Evolutionary conservation across 2,113 vertebrate species (phyloP).

Genomic region (Hydrolagus affinis): DNA sequence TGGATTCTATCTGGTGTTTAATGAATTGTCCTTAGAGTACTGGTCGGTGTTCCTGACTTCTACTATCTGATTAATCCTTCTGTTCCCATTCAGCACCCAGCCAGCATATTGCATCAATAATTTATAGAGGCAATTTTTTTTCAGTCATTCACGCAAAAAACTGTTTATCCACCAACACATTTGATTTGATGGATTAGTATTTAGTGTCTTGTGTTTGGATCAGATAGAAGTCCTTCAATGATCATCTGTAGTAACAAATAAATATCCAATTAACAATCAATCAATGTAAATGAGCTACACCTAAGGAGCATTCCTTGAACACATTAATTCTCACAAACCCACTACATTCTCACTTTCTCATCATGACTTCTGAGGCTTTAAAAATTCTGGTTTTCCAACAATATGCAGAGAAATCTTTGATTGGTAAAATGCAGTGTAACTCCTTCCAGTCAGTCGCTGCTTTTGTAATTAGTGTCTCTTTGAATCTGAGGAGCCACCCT

Average conservation of each 20-base stretch:
- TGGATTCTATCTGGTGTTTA: background rate
- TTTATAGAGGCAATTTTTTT: background rate
- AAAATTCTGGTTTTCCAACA: background rate
- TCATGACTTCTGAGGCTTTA: background rate
- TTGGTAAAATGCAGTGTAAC: background rate
- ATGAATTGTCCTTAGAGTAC: background rate
- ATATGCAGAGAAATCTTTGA: background rate
- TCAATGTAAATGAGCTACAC: too few relatives aligned
- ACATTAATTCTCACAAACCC: background rate
- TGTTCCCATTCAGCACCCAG: too few relatives aligned
- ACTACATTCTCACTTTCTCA: background rate
- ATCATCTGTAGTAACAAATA: background rate
- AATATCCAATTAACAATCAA: background rate
- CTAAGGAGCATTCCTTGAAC: background rate
- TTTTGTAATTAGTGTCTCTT: background rate
- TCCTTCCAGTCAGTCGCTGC: background rate
- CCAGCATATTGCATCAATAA: background rate
- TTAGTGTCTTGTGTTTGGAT: too few relatives aligned
- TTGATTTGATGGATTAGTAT: background rate
- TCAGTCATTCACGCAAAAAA: too few relatives aligned
- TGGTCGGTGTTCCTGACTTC: background rate
- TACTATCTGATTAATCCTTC: background rate
- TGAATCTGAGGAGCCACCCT: too few relatives aligned
- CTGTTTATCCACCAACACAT: background rate
- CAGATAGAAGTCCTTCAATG: background rate